phyloP scores from a whole-genome alignment of 2,888 invertebrate species.

The Lomographa bimaculata region DNA sequence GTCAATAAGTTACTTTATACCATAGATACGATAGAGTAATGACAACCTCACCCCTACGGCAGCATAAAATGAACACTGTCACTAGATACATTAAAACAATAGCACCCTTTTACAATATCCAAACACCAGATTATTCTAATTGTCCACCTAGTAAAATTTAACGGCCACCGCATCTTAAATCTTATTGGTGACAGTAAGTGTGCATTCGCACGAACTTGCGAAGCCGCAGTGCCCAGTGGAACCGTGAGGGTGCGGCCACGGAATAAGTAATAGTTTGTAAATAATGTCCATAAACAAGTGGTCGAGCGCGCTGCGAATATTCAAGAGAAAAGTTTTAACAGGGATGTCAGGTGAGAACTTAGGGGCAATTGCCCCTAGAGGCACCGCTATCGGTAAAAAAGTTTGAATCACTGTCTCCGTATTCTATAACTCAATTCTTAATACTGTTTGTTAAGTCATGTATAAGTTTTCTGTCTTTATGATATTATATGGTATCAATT shows the following conservation, averaged over 20 bases:
- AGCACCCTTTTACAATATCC: slow-evolving; percentile 15
- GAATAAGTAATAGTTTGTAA: neutral
- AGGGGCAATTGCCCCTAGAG: slow-evolving; percentile 7
- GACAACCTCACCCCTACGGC: too few relatives aligned
- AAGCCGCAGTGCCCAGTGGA: slow-evolving; percentile 55
- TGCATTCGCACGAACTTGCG: slow-evolving; percentile 65
- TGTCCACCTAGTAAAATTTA: slow-evolving; percentile 33
- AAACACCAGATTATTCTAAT: slow-evolving; percentile 30
- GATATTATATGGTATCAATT: too few relatives aligned
- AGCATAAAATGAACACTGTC: too few relatives aligned
- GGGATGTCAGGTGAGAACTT: slow-evolving; percentile 22
- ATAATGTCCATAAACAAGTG: slow-evolving; percentile 25
- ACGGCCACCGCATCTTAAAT: slow-evolving; percentile 52
- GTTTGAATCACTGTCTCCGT: too few relatives aligned
- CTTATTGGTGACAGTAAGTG: slow-evolving; percentile 61
- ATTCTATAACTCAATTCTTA: too few relatives aligned
- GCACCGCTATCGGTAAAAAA: too few relatives aligned
- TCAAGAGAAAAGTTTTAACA: slow-evolving; percentile 72
- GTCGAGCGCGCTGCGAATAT: slow-evolving; percentile 46
- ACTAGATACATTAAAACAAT: slow-evolving; percentile 7
- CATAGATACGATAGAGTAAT: too few relatives aligned
- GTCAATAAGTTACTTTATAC: too few relatives aligned
- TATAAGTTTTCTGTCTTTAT: too few relatives aligned
- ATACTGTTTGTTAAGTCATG: too few relatives aligned
- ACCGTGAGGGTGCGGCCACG: slow-evolving; percentile 40